Evolutionary conservation across 2,797 vertebrate species (phyloP), one percentile per base, ranked within the genome.

Genomic region (Hylomyscus alleni): DNA sequence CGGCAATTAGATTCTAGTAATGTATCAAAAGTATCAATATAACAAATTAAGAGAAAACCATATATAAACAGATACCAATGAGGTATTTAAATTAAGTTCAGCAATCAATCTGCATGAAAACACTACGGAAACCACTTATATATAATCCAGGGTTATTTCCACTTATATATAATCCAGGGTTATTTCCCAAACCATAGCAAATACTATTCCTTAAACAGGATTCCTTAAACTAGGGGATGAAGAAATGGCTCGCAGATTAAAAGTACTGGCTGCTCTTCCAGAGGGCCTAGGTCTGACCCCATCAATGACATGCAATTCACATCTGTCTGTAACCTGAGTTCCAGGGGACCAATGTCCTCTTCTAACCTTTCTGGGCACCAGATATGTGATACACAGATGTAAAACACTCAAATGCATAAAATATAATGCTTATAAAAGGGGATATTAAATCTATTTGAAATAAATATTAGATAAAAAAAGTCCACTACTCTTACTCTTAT

Each of bases 1-100:
- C 50, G 56, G 52, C 37, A 77, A 69, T 31, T 78, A 76, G 47
- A 65, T 60, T 78, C 58, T 85, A 92, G 62, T 76, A 96, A 92
- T n/a, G 47, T n/a, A 75, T 62, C 31, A 20, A 78, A 87, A 96
- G 24, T 47, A 82, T 47, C 24, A 62, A 10, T 67, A 34, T 29
- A 67, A 84, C 40, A 76, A 13, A 75, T 24, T 1, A 90, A 52
- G 80, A 40, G 37, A 82, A 84, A 85, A 31, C 3, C 40, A 19
- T 6, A 3, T 9, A 29, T 50, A 37, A 31, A 40, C 31, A 54
- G 5, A 89, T n/a, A 62, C 15, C 93, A 73, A 92, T 44, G 37
- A 80, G 3, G 4, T 17, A 44, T 8, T 56, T 29, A 58, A 58
- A 65, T 86, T 47, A 92, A 89, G 81, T 65, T 69, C 40, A 81